Evolutionary conservation across 2,888 invertebrate species (phyloP), one percentile per base, ranked within the genome.

Genomic region (Hypselothyrea guttata): DNA sequence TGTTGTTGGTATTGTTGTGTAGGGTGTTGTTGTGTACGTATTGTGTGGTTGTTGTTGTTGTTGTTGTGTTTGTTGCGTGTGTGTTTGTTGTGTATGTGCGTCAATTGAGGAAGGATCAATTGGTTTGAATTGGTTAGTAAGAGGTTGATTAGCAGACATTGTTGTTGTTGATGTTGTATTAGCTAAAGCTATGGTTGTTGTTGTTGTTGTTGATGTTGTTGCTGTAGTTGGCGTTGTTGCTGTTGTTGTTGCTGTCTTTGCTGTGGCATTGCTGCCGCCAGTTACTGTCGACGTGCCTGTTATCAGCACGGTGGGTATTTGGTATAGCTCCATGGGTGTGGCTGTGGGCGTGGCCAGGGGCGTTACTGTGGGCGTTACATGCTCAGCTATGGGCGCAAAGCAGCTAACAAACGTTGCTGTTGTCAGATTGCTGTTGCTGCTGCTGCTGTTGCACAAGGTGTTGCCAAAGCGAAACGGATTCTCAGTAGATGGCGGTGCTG

Each of bases 361-460:
- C 9, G 27, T 53, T 27, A 13, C 16, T 13, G 30, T 40, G 15
- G 33, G 7, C 1, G 46, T 45, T 7, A 52, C 59, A 54, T 71
- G 67, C 68, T 88, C 88, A 12, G 75, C 78, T 40, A 87, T 87
- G 34, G 87, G 72, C 35, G 77, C 75, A 67, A 87, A 86, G 47
- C 73, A 78, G 58, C 59, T 86, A 11, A 81, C 68, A 72, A 79
- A 79, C 30, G 33, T 27, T 54, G 40, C 56, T 45, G 13, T 0
- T 1, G 38, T 1, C 3, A 1, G 15, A 40, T 22, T 7, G 34
- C 22, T 8, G 41, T 34, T 7, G 41, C 12, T 1, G 38, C 30
- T 5, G 45, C 1, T 5, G 44, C 3, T 11, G 56, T 9, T 22
- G 34, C 5, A n/a, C n/a, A n/a, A n/a, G n/a, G n/a, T n/a, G n/a